Evolutionary conservation across 1,140 invertebrate species (phyloP), one percentile per base, ranked within the genome.

Genomic region (Adoxophyes honmai): DNA sequence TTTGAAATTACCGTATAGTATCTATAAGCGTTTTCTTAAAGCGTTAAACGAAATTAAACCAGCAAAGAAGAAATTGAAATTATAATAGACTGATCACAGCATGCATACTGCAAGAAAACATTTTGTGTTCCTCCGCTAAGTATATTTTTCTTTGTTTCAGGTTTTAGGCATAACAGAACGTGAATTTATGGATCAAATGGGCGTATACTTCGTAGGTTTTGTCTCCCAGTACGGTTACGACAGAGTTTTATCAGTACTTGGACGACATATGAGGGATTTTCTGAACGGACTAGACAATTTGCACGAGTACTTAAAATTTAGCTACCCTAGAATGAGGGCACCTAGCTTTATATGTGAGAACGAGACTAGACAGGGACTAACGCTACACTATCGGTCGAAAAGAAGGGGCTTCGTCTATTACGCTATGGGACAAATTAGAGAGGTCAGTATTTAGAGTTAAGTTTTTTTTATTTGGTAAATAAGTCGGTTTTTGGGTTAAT

Each of bases 341-440:
- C 98, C 98, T 0, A 98, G 96, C 54, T 99, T 99, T 79, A 98
- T 98, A 67, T 98, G 97, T 75, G 97, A 98, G 84, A 97, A 98
- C 75, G 98, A 99, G 86, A 96, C 96, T 0, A 92, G 94, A 52
- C 94, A 95, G 76, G 98, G 98, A 1, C 89, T 99, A 38, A 97
- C 96, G 0, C 90, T 99, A 34, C 98, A 99, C 88, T 98, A 98
- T 80, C 91, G 98, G 39, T 98, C 96, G 58, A 98, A 97, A 87
- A 86, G 98, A 56, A 91, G 95, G 52, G 97, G 97, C 0, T 99
- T 97, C 80, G 94, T 98, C 1, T 97, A 98, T 84, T 99, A 99
- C 75, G 97, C 98, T 0, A 98, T 98, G 94, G 98, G 98, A 4
- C 97, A 99, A 86, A 98, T 99, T 52, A 92, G 95, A 80, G 95